Evolutionary conservation across 64 coral and sea anemone genomes (phyloP).

Genomic region (Montipora capricornis): DNA sequence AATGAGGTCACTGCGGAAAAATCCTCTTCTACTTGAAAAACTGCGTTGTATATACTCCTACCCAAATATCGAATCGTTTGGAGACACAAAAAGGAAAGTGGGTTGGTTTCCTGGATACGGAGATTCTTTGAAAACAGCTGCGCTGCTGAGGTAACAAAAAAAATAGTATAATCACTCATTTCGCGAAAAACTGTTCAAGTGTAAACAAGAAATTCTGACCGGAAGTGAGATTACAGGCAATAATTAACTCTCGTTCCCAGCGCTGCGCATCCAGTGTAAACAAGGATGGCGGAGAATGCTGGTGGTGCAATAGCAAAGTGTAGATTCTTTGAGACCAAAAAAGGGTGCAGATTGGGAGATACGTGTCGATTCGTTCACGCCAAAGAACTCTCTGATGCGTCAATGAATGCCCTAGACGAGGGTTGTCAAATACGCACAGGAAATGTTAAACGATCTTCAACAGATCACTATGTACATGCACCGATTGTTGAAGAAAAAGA

Average conservation of each 20-base stretch:
- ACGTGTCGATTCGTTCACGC: slow-evolving; percentile 68
- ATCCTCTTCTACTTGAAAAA: not conserved
- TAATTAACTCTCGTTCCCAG: slow-evolving; percentile 1
- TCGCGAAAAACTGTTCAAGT: not conserved
- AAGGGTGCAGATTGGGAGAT: slow-evolving; percentile 70
- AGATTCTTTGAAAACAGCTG: slow-evolving; percentile 32
- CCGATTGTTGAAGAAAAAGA: not conserved
- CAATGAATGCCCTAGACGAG: not conserved
- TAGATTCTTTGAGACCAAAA: slow-evolving; percentile 55
- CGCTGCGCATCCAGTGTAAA: not conserved
- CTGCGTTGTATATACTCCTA: not conserved
- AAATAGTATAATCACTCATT: not conserved
- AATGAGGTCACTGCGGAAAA: not conserved
- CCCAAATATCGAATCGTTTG: not conserved
- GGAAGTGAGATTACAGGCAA: slow-evolving; percentile 7
- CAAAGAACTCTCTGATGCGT: not conserved
- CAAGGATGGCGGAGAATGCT: slow-evolving; percentile 28
- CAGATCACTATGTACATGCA: not conserved
- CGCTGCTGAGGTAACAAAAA: slow-evolving; percentile 31
- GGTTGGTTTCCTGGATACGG: slow-evolving; percentile 33
- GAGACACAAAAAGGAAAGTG: not conserved
- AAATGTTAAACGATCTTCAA: not conserved
- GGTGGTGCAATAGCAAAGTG: slow-evolving; percentile 2
- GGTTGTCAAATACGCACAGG: not conserved
- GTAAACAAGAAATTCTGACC: slow-evolving; percentile 25